Conservation (phyloP, 2,797 vertebrate genomes). For the Aythya fuligula region DNA sequence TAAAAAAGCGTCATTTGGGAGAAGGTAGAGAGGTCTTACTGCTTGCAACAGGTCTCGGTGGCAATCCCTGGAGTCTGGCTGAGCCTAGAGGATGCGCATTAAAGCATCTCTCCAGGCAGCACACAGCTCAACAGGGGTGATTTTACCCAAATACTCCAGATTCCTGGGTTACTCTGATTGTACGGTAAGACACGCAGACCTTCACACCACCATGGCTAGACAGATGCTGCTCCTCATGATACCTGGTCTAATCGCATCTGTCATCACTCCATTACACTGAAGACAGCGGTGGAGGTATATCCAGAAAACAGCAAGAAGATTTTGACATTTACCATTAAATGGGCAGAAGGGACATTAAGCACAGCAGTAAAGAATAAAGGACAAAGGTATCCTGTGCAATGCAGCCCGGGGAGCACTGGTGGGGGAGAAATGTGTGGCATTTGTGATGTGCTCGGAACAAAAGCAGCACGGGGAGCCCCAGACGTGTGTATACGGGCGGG, state of each 20-base stretch:
- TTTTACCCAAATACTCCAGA: neutral
- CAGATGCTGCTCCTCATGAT: neutral
- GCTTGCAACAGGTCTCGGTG: neutral
- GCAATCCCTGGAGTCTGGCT: neutral
- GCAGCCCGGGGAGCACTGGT: neutral
- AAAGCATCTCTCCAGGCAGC: neutral
- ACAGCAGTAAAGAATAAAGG: neutral
- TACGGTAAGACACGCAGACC: neutral
- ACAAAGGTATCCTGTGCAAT: neutral
- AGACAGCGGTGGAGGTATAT: neutral
- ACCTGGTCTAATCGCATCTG: neutral
- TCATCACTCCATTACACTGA: neutral
- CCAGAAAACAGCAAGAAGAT: neutral
- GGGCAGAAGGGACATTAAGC: neutral
- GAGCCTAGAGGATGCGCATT: neutral
- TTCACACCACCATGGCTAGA: neutral
- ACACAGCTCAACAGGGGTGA: neutral
- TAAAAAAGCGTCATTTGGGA: neutral
- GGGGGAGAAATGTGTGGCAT: neutral
- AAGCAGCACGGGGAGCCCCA: neutral
- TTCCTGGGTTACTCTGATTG: conserved; percentile 17
- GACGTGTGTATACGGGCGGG: rapidly evolving
- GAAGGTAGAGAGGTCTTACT: neutral
- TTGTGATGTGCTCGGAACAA: neutral
- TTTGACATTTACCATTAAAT: neutral